phyloP scores from a whole-genome alignment of 2,888 invertebrate species.

The Eugnorisma glareosa region DNA sequence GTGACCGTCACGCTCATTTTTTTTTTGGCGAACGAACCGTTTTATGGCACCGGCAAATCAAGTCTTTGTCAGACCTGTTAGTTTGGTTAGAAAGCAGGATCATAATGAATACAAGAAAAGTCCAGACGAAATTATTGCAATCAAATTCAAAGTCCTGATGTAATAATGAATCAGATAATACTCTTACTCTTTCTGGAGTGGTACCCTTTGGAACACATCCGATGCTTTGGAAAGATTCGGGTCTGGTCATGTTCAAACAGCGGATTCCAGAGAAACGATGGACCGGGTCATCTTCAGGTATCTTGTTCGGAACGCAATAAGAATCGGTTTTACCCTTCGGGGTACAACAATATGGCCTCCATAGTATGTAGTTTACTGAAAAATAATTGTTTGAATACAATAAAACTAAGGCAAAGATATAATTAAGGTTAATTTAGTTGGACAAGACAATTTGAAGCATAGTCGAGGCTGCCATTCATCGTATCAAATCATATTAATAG shows the following conservation, averaged over 20 bases:
- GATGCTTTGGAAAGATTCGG: slow-evolving; percentile 74
- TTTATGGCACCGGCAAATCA: no score
- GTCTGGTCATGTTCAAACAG: slow-evolving; percentile 78
- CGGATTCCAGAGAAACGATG: slow-evolving; percentile 75
- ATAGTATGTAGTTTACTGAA: slow-evolving; percentile 74
- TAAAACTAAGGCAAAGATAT: not conserved
- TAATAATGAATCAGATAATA: not conserved
- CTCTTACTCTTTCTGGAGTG: slow-evolving; percentile 72
- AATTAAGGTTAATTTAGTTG: not conserved
- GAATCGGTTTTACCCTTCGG: slow-evolving; percentile 71
- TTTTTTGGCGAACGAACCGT: no score
- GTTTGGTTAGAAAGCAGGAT: no score
- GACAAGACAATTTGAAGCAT: not conserved
- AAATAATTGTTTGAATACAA: not conserved
- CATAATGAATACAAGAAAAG: not conserved
- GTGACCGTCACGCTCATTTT: no score
- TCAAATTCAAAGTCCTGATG: no score
- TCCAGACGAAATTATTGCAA: no score
- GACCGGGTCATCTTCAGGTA: slow-evolving; percentile 76
- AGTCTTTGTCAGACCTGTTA: no score
- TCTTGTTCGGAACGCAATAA: slow-evolving; percentile 71
- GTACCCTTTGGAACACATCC: slow-evolving; percentile 73
- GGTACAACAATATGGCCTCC: slow-evolving; percentile 75
- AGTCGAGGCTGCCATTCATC: not conserved
- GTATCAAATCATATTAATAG: not conserved